phyloP scores from a whole-genome alignment of 1,140 invertebrate genomes.

The Eupristina koningsbergeri region DNA sequence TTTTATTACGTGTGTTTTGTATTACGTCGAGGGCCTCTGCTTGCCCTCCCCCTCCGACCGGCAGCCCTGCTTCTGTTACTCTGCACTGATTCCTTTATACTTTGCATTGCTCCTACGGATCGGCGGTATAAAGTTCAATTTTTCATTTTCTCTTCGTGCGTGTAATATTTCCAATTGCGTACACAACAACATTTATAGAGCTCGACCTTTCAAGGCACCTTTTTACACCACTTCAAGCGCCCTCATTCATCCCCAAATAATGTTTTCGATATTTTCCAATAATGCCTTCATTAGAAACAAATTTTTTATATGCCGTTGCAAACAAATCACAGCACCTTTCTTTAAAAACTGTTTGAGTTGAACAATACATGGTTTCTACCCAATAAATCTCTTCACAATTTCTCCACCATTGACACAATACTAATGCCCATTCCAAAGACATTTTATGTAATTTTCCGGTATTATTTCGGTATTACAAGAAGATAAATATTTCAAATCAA shows the following conservation, averaged over 20 bases:
- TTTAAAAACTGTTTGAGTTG: too few relatives aligned
- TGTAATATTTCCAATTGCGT: neutral
- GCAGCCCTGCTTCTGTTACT: too few relatives aligned
- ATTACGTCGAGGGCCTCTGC: neutral
- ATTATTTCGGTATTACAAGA: too few relatives aligned
- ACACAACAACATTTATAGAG: neutral
- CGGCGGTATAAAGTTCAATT: neutral
- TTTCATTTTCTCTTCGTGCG: slow-evolving; percentile 9
- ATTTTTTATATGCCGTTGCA: too few relatives aligned
- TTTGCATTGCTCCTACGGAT: neutral
- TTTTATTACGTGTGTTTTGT: neutral
- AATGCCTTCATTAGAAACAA: neutral
- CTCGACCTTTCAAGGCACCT: neutral
- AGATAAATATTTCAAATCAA: too few relatives aligned
- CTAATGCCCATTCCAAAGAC: too few relatives aligned
- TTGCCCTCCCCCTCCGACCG: too few relatives aligned
- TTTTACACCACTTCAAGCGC: neutral
- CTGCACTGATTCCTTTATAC: neutral
- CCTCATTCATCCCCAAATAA: neutral
- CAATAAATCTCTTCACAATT: too few relatives aligned
- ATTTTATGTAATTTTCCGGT: too few relatives aligned
- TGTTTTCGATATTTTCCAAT: neutral
- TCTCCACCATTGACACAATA: too few relatives aligned
- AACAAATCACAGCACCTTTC: too few relatives aligned
- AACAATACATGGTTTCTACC: too few relatives aligned